These are phyloP conservation scores for Patella ulyssiponensis DNA, from an alignment of 2,888 invertebrate genomes.

Conservation along the genomic window DNA sequence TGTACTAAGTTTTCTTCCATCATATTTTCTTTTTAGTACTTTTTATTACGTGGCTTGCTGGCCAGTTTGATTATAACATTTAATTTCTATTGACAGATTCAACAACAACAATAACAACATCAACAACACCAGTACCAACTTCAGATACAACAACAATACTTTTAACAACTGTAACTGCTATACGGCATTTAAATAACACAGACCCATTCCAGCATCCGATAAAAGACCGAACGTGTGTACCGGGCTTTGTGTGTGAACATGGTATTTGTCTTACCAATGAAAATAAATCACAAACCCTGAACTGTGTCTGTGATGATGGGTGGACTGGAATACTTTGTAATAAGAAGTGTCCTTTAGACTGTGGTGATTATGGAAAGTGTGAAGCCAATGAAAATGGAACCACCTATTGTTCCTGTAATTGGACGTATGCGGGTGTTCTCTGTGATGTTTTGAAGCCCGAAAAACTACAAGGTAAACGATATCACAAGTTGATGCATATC, in stretches of 20 bases:
- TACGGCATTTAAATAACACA: background rate
- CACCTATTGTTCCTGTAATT: slow-evolving; percentile 45
- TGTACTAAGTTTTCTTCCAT: no score
- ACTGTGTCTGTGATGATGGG: slow-evolving; percentile 35
- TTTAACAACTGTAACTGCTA: background rate
- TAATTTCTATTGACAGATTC: no score
- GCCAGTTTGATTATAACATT: no score
- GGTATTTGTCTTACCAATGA: slow-evolving; percentile 25
- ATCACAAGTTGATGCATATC: background rate
- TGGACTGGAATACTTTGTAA: slow-evolving; percentile 41
- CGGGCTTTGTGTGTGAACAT: slow-evolving; percentile 10
- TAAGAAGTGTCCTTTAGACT: slow-evolving; percentile 35
- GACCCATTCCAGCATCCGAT: no score
- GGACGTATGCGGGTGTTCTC: slow-evolving; percentile 40
- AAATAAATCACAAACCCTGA: slow-evolving; percentile 16
- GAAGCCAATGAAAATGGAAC: slow-evolving; percentile 30
- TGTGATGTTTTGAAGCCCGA: slow-evolving; percentile 42
- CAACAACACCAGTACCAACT: background rate
- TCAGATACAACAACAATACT: background rate
- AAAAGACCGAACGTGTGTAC: background rate
- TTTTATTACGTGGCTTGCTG: no score
- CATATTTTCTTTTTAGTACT: no score
- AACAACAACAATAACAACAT: no score
- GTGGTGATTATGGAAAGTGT: slow-evolving; percentile 36
- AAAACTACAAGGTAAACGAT: background rate